Percentiles rank a stretch among this genome's conserved stretches.
phyloP scores from a whole-genome alignment of 2,113 vertebrate species.

The Silurus meridionalis region DNA sequence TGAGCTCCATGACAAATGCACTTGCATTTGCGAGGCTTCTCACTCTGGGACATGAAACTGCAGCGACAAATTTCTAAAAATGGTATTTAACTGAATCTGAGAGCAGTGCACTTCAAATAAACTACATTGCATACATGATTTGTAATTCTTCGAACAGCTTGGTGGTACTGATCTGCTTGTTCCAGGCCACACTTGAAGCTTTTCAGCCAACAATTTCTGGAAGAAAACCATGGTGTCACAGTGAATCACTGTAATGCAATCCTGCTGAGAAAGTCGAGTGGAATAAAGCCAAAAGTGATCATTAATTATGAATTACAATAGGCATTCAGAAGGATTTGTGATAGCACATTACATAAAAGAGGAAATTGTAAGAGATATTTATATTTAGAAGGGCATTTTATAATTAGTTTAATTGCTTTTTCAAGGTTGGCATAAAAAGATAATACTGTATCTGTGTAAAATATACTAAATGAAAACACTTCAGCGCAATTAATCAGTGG shows the following conservation, averaged over 20 bases:
- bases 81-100: conserved; percentile 62
- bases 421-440: too few relatives aligned
- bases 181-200: conserved; percentile 31
- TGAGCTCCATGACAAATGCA: conserved; percentile 44
- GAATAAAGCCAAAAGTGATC: not conserved
- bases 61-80: conserved; percentile 44
- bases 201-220: conserved; percentile 42
- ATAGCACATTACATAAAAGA: not conserved
- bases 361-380: not conserved
- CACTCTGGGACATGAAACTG: conserved; percentile 31
- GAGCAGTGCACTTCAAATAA: conserved; percentile 61
- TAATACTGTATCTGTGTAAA: not conserved
- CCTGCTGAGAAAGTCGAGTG: conserved; percentile 52
- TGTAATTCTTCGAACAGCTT: conserved; percentile 55
- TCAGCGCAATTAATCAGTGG: too few relatives aligned
- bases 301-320: not conserved
- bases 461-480: not conserved
- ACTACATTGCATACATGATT: conserved; percentile 60
- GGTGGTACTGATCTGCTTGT: conserved; percentile 62
- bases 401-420: too few relatives aligned
- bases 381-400: not conserved
- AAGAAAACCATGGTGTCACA: conserved; percentile 37
- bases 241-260: conserved; percentile 47
- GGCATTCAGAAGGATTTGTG: not conserved
- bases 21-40: conserved; percentile 43